These are phyloP conservation scores for Planiliza haematocheilus DNA, from an alignment of 2,113 vertebrate species.

Conservation along the genomic window DNA sequence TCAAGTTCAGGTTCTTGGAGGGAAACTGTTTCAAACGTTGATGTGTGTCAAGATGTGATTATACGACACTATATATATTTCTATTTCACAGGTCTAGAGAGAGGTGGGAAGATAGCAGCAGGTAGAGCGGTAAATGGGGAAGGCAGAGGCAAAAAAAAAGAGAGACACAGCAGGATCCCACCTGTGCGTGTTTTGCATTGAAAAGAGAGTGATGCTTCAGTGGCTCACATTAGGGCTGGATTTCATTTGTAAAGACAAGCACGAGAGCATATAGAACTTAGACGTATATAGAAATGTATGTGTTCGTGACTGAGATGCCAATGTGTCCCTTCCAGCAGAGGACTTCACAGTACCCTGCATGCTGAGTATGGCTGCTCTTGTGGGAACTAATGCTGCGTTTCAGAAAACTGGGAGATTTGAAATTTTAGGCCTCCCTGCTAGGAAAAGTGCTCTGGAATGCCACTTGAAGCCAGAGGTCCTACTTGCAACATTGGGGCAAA, in stretches of 20 bases:
- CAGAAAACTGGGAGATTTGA: no score
- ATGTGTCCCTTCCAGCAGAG: conserved; percentile 2
- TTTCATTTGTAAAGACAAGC: conserved; percentile 46
- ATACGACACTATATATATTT: conserved; percentile 41
- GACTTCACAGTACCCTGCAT: neutral
- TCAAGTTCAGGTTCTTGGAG: conserved; percentile 21
- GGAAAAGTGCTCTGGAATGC: no score
- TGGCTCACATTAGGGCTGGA: conserved; percentile 10
- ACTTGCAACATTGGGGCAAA: no score
- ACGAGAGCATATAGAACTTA: neutral
- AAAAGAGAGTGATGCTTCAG: conserved; percentile 12
- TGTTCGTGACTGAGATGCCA: conserved; percentile 26
- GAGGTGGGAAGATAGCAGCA: conserved; percentile 15
- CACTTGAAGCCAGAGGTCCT: no score
- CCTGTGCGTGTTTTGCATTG: conserved; percentile 32
- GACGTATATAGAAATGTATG: conserved; percentile 22
- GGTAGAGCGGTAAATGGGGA: conserved; percentile 25
- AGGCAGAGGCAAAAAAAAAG: conserved; percentile 16
- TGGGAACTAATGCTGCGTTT: neutral
- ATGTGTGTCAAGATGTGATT: conserved; percentile 30
- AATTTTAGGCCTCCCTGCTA: no score
- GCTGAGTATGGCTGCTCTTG: conserved; percentile 1
- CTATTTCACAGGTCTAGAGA: conserved; percentile 10
- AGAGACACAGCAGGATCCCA: conserved; percentile 26
- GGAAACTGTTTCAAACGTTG: conserved; percentile 27